Percentiles rank a stretch among this genome's conserved stretches.
phyloP scores from a whole-genome alignment of 2,888 invertebrate species.

The Pollenia amentaria region DNA sequence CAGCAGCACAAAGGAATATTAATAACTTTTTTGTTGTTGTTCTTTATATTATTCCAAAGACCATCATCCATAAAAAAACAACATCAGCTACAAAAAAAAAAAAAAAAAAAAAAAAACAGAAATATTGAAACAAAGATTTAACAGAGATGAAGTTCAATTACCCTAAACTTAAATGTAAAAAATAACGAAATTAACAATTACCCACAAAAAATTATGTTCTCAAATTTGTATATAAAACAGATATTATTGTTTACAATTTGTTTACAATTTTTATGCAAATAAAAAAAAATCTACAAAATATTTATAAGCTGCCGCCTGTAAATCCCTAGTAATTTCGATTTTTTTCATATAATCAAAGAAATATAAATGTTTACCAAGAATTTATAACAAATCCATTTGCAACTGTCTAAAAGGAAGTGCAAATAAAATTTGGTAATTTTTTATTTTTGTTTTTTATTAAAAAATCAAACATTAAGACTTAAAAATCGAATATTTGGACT shows the following conservation, averaged over 20 bases:
- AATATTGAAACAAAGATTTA: conserved; percentile 64
- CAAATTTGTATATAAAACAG: background rate
- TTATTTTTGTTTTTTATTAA: conserved; percentile 10
- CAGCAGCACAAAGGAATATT: conserved; percentile 63
- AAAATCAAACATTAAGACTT: conserved; percentile 7
- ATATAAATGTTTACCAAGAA: conserved; percentile 12
- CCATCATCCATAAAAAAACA: conserved; percentile 58
- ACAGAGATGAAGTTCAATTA: conserved; percentile 70
- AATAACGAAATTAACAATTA: conserved; percentile 40
- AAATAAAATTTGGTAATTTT: conserved; percentile 3
- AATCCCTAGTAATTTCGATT: conserved; percentile 26
- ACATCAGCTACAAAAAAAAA: too few relatives aligned
- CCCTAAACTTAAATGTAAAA: conserved; percentile 60
- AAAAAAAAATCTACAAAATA: conserved; percentile 31
- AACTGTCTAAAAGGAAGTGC: conserved; percentile 24
- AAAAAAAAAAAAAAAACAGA: conserved; percentile 13
- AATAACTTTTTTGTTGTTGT: conserved; percentile 41
- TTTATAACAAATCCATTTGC: conserved; percentile 13
- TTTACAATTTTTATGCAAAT: conserved; percentile 51
- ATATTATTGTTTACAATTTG: conserved; percentile 42
- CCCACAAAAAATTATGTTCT: conserved; percentile 33
- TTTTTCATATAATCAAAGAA: conserved; percentile 22
- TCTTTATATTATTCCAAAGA: conserved; percentile 50
- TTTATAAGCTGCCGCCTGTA: conserved; percentile 14
- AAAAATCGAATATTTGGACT: conserved; percentile 14